These are phyloP conservation scores for Heliconius congener DNA, from an alignment of 1,140 invertebrate genomes.

Conservation along the genomic window DNA sequence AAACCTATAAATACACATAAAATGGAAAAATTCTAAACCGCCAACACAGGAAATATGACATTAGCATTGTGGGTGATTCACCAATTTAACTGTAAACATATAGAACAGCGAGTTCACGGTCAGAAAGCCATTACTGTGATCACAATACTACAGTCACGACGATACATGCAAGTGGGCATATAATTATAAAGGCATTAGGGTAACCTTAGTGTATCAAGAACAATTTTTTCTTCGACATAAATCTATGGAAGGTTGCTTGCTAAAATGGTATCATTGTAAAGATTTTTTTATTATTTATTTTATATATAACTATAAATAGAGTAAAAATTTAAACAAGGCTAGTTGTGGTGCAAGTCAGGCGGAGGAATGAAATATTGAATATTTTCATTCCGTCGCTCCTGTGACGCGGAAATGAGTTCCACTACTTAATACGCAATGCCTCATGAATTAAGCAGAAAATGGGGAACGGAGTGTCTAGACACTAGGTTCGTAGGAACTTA, in stretches of 20 bases:
- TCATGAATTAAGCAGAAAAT: too few relatives aligned
- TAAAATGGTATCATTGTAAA: neutral
- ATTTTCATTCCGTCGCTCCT: too few relatives aligned
- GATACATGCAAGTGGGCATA: slow-evolving; percentile 56
- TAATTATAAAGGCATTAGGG: slow-evolving; percentile 76
- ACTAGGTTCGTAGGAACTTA: too few relatives aligned
- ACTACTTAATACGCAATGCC: too few relatives aligned
- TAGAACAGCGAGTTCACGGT: slow-evolving; percentile 56
- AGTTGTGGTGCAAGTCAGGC: too few relatives aligned
- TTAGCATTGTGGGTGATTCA: slow-evolving; percentile 15
- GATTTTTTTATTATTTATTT: neutral
- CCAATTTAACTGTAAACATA: slow-evolving; percentile 63
- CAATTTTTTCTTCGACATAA: neutral
- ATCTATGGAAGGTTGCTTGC: neutral
- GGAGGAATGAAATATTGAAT: too few relatives aligned
- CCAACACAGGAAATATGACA: slow-evolving; percentile 3
- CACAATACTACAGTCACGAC: slow-evolving; percentile 58
- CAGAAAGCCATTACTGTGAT: slow-evolving; percentile 61
- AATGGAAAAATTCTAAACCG: slow-evolving; percentile 1
- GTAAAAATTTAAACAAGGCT: neutral
- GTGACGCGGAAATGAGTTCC: too few relatives aligned
- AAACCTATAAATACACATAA: neutral
- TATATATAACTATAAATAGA: neutral
- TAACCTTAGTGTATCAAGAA: slow-evolving; percentile 59
- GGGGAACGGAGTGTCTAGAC: neutral